phyloP scores from a whole-genome alignment of 2,113 vertebrate genomes.

The Indicator indicator region DNA sequence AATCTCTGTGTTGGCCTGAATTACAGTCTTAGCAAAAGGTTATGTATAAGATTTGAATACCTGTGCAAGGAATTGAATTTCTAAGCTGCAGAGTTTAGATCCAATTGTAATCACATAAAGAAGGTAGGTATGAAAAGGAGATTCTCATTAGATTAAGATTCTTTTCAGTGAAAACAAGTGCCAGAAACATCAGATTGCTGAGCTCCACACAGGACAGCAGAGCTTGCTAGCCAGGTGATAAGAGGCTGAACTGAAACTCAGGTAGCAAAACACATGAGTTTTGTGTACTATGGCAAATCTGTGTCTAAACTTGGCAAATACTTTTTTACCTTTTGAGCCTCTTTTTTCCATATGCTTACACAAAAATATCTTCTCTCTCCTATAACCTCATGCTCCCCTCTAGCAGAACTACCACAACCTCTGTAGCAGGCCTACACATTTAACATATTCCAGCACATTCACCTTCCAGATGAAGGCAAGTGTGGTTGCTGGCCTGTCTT shows the following conservation, averaged over 20 bases:
- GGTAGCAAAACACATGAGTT: neutral
- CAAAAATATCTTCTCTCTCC: neutral
- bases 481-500: neutral
- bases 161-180: neutral
- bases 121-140: neutral
- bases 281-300: neutral
- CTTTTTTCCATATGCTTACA: neutral
- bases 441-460: neutral
- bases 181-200: neutral
- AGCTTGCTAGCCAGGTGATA: neutral
- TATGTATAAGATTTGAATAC: neutral
- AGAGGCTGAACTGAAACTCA: neutral
- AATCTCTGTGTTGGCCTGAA: neutral
- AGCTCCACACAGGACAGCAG: neutral
- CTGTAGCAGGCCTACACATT: neutral
- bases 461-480: neutral
- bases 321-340: neutral
- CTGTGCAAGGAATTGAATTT: neutral
- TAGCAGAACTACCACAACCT: neutral
- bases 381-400: neutral
- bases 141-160: neutral
- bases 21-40: neutral
- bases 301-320: neutral
- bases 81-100: neutral
- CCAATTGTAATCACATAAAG: neutral